Evolutionary conservation across 2,888 invertebrate genomes (phyloP), one percentile per base, ranked within the genome.

Genomic region (Chloroclysta siterata): DNA sequence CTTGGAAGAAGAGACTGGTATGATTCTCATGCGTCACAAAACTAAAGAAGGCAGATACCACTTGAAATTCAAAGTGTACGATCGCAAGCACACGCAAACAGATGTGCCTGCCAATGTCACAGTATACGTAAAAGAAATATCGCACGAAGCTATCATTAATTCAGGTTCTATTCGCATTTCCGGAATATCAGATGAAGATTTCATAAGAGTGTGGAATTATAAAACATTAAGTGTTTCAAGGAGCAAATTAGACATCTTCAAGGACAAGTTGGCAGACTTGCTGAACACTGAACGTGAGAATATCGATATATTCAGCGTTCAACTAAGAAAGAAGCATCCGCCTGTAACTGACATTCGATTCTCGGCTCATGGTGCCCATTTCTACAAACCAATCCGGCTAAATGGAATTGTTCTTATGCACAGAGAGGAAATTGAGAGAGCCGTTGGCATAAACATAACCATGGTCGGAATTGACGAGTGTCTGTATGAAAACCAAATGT

Each of bases 381-480:
- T 98, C 84, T 98, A 98, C 83, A 98, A 98, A 81, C 97, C 99
- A 0, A 97, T 98, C 7, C 95, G 98, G 84, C 94, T 99, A 72
- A 98, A 99, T 84, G 99, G 99, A 11, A 96, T 99, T 60, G 97
- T 99, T 1, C 90, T 98, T 50, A 97, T 98, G 96, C 97, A 98
- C 84, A 94, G 98, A 64, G 97, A 98, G 88, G 97, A 98, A 94
- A 98, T 99, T 80, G 98, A 98, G 88, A 95, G 96, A 77, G 96
- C 97, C 69, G 97, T 99, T n/a, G 98, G 98, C 48, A 97, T 99
- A 67, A 98, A 98, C 82, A 98, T 99, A 65, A 98, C 98, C 13
- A 98, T 99, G 98, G 98, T 99, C 15, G 99, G 99, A 68, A 99
- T 99, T 74, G 99, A 98, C 80, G 98, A 98, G 91, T 98, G 98